A percentile compares a stretch with the other conserved stretches of the same genome.
phyloP scores from a whole-genome alignment of 2,113 vertebrate genomes.

The Crotalus horridus region DNA sequence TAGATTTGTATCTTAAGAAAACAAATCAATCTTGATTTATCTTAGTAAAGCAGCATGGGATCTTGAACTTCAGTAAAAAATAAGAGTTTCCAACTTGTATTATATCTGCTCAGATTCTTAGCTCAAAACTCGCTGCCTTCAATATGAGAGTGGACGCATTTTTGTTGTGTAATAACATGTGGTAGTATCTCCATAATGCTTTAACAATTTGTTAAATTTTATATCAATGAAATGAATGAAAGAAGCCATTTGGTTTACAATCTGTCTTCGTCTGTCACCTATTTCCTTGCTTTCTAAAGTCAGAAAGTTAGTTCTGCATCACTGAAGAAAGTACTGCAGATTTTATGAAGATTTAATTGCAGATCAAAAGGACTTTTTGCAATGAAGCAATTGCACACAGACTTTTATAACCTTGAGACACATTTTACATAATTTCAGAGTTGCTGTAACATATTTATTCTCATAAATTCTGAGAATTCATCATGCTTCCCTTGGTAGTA shows the following conservation, averaged over 20 bases:
- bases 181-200: background rate
- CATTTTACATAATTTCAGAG: background rate
- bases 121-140: background rate
- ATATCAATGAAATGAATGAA: background rate
- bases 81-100: background rate
- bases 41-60: background rate
- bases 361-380: background rate
- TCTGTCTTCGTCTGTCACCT: background rate
- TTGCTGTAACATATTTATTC: background rate
- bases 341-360: background rate
- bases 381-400: background rate
- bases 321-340: background rate
- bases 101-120: background rate
- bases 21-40: background rate
- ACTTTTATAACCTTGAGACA: background rate
- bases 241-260: background rate
- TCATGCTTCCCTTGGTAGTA: background rate
- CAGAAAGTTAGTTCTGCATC: background rate
- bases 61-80: background rate
- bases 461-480: constrained; percentile 6
- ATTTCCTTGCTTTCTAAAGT: background rate
- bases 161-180: background rate
- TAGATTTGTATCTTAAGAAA: background rate
- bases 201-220: background rate
- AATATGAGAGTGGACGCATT: background rate